A percentile compares a stretch with the other conserved stretches of the same genome.
Evolutionary conservation across 2,113 vertebrate species (phyloP).

Genomic region (Oncorhynchus gorbuscha): DNA sequence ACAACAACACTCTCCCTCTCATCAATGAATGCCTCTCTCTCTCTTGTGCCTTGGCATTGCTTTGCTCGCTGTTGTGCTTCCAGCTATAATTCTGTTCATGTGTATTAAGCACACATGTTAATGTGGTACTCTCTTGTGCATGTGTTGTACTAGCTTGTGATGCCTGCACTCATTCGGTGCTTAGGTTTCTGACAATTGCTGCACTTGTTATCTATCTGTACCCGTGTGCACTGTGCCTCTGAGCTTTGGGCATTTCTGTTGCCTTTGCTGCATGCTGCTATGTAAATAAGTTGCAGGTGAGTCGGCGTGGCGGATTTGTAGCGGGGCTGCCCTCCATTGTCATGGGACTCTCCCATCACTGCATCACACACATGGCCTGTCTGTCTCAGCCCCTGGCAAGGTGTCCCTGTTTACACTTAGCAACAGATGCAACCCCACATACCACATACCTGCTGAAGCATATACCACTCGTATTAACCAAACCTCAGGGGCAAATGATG

Average conservation of each 20-base stretch:
- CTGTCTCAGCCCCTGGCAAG: slow-evolving; percentile 27
- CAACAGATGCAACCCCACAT: background rate
- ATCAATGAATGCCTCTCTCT: slow-evolving; percentile 27
- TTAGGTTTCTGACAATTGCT: too few species aligned
- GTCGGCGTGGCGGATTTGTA: background rate
- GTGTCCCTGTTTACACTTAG: slow-evolving; percentile 23
- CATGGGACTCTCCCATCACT: slow-evolving; percentile 28
- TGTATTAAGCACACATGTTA: slow-evolving; percentile 3
- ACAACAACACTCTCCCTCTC: background rate
- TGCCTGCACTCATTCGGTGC: slow-evolving; percentile 2
- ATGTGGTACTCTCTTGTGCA: slow-evolving; percentile 19
- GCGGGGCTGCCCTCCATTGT: slow-evolving; percentile 24
- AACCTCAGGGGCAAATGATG: too few species aligned
- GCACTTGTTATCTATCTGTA: background rate
- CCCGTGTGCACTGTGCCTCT: background rate
- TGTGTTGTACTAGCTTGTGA: slow-evolving; percentile 7
- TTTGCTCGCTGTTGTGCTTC: slow-evolving; percentile 26
- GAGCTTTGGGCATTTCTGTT: slow-evolving; percentile 26
- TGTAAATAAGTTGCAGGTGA: slow-evolving; percentile 1
- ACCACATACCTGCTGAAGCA: background rate
- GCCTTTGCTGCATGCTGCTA: slow-evolving; percentile 59
- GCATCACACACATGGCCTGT: slow-evolving; percentile 23
- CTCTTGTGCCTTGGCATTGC: slow-evolving; percentile 20
- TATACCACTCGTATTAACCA: too few species aligned
- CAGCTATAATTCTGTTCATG: slow-evolving; percentile 1